A percentile compares a stretch with the other conserved stretches of the same genome.
These are phyloP conservation scores for Drosophila baimaii DNA, from an alignment of 1,140 invertebrate species.

Conservation along the genomic window DNA sequence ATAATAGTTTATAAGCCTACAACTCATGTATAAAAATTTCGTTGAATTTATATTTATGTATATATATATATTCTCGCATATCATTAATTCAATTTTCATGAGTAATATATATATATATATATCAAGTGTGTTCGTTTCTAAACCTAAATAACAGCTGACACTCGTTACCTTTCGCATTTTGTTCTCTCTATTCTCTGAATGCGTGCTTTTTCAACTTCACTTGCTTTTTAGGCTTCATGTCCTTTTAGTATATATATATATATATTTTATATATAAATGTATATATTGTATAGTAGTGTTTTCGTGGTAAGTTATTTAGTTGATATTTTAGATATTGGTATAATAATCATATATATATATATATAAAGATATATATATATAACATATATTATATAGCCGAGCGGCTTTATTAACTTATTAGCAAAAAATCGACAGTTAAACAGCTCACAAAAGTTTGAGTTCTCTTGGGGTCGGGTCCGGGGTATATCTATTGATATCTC, in stretches of 20 bases:
- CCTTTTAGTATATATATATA: conserved; percentile 21
- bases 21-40: conserved; percentile 53
- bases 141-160: conserved; percentile 61
- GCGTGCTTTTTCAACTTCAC: conserved; percentile 25
- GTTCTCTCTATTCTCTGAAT: conserved; percentile 34
- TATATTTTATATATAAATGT: conserved; percentile 8
- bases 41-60: conserved; percentile 42
- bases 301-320: conserved; percentile 29
- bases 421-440: conserved; percentile 82
- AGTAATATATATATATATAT: conserved; percentile 15
- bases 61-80: conserved; percentile 4
- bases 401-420: conserved; percentile 62
- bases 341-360: conserved; percentile 31
- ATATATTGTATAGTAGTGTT: conserved; percentile 21
- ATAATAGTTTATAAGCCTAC: conserved; percentile 30
- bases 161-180: conserved; percentile 23
- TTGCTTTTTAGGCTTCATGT: conserved; percentile 22
- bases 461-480: conserved; percentile 40
- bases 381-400: conserved; percentile 40
- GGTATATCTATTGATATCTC: conserved; percentile 27
- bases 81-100: conserved; percentile 4
- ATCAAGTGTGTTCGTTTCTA: conserved; percentile 23
- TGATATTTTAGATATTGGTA: conserved; percentile 44
- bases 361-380: conserved; percentile 28
- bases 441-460: conserved; percentile 70